A percentile compares a stretch with the other conserved stretches of the same genome.
These are phyloP conservation scores for Anseranas semipalmata DNA, from an alignment of 2,113 vertebrate genomes.

Conservation along the genomic window DNA sequence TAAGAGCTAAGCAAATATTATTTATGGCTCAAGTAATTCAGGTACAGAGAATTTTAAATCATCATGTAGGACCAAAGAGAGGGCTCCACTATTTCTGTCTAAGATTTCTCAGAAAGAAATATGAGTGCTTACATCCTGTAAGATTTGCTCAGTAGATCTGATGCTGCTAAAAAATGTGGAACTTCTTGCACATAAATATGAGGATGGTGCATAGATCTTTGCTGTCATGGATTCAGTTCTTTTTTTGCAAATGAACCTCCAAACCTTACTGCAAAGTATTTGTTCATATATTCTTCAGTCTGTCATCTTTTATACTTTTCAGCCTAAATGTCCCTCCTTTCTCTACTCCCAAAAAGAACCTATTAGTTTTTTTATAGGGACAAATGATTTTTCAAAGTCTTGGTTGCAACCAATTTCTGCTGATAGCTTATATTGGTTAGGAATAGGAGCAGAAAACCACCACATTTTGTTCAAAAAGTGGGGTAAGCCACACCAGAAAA, in stretches of 20 bases:
- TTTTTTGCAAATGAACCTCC: neutral
- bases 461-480: neutral
- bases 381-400: neutral
- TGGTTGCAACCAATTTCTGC: neutral
- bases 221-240: neutral
- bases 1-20: slow-evolving; percentile 39
- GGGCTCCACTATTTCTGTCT: slow-evolving; percentile 3
- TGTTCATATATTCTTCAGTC: neutral
- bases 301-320: neutral
- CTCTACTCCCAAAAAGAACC: neutral
- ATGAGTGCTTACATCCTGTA: neutral
- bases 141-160: neutral
- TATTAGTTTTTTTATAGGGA: neutral
- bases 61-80: neutral
- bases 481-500: neutral
- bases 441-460: neutral
- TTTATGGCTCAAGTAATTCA: slow-evolving; percentile 42
- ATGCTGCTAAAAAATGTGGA: neutral
- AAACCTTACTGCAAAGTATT: neutral
- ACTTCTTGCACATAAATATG: neutral
- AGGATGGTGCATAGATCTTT: neutral
- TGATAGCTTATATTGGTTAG: neutral
- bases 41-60: slow-evolving; percentile 46
- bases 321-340: neutral
- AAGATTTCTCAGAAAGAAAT: neutral